Conservation (phyloP, 2,888 invertebrate species). For the Drosophila macrospina region DNA sequence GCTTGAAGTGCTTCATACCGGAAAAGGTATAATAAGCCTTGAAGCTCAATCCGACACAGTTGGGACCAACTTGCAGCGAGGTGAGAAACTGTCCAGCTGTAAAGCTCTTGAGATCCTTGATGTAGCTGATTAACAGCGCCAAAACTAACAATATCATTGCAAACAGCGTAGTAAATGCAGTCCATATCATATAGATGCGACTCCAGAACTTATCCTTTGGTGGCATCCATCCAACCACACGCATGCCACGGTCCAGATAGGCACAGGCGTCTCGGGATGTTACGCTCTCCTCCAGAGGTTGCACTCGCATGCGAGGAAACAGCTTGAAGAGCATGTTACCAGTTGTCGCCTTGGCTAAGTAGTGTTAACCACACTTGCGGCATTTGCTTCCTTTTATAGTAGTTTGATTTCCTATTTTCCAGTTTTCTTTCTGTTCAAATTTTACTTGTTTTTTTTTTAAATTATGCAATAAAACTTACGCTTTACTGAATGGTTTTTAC, state of each 20-base stretch:
- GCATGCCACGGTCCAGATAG: slow-evolving; percentile 59
- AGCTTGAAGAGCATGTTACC: slow-evolving; percentile 38
- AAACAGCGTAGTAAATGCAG: neutral
- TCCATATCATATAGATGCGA: slow-evolving; percentile 33
- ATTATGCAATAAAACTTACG: no score
- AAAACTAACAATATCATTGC: slow-evolving; percentile 36
- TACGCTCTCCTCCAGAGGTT: slow-evolving; percentile 9
- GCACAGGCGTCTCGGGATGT: slow-evolving; percentile 55
- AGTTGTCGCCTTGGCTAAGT: neutral
- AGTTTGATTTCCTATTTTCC: no score
- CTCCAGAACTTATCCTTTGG: slow-evolving; percentile 16
- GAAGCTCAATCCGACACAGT: slow-evolving; percentile 42
- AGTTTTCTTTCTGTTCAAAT: no score
- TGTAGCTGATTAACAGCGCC: slow-evolving; percentile 36
- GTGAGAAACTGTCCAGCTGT: slow-evolving; percentile 65
- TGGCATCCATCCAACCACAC: slow-evolving; percentile 41
- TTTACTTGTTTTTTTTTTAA: no score
- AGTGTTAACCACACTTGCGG: slow-evolving; percentile 1
- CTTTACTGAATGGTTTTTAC: no score
- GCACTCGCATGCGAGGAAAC: slow-evolving; percentile 33
- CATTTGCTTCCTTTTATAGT: slow-evolving; percentile 32
- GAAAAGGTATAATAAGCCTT: slow-evolving; percentile 44
- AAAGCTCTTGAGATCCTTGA: slow-evolving; percentile 42
- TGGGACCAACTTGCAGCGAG: slow-evolving; percentile 51
- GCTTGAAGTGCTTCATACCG: slow-evolving; percentile 31